These are phyloP conservation scores for Acronicta psi DNA, from an alignment of 2,888 invertebrate genomes.

Conservation along the genomic window DNA sequence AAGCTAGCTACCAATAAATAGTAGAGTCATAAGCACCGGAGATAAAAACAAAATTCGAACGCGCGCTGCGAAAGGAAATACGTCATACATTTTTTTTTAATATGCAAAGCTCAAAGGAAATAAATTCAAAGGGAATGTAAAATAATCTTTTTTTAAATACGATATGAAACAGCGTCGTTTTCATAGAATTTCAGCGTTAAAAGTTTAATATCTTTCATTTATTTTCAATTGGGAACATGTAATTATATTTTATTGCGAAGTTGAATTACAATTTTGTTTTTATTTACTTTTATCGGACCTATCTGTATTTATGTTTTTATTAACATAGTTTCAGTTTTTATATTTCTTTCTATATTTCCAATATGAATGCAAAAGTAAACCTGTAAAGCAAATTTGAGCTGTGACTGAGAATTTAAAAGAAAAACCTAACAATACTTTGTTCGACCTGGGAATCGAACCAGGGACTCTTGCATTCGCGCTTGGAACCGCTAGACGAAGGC, in stretches of 20 bases:
- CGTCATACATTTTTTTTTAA: conserved; percentile 44
- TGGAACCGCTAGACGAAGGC: too few relatives aligned
- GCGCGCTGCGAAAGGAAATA: conserved; percentile 40
- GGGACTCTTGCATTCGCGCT: too few relatives aligned
- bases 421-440: too few relatives aligned
- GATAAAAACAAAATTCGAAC: conserved; percentile 33
- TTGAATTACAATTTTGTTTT: not conserved
- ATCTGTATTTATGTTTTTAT: too few relatives aligned
- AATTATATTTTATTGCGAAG: conserved; percentile 6
- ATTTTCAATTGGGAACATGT: conserved; percentile 23
- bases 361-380: too few relatives aligned
- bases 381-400: too few relatives aligned
- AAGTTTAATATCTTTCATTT: conserved; percentile 37
- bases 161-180: conserved; percentile 25
- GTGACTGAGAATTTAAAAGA: too few relatives aligned
- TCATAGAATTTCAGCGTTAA: conserved; percentile 30
- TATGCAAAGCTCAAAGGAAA: conserved; percentile 56
- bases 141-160: conserved; percentile 46
- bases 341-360: too few relatives aligned
- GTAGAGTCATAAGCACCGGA: conserved; percentile 34
- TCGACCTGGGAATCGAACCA: too few relatives aligned
- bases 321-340: too few relatives aligned
- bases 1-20: conserved; percentile 18
- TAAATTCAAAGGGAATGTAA: conserved; percentile 57
- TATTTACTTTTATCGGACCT: not conserved